phyloP scores from a whole-genome alignment of 2,797 vertebrate species.

The Cryptoblepharus egeriae region DNA sequence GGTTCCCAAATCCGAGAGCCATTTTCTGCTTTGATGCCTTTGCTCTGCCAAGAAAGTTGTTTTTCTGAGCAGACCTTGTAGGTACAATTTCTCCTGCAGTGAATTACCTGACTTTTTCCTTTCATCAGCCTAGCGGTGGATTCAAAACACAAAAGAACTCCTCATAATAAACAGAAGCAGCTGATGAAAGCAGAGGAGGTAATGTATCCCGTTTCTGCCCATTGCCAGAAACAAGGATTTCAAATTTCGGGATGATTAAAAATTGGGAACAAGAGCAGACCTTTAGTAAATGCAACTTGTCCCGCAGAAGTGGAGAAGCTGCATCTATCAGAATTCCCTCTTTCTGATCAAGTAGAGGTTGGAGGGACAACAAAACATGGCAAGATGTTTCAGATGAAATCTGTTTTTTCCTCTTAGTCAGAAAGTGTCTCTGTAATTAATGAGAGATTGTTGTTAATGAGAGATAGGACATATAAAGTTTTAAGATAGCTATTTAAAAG shows the following conservation, averaged over 20 bases:
- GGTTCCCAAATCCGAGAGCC: constrained; percentile 20
- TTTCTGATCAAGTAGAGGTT: neutral
- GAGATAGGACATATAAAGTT: too few species aligned
- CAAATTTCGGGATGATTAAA: neutral
- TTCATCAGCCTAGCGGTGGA: constrained; percentile 44
- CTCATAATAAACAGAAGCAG: constrained; percentile 38
- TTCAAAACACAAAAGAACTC: constrained; percentile 55
- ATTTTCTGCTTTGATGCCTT: too few species aligned
- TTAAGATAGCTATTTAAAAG: too few species aligned
- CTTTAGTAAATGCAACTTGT: neutral
- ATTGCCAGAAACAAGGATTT: neutral
- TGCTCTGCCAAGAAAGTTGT: neutral
- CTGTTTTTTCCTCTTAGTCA: neutral
- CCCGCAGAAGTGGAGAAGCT: neutral
- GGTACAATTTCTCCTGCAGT: constrained; percentile 8
- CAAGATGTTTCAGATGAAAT: too few species aligned
- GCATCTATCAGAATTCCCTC: neutral
- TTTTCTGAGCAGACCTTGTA: neutral
- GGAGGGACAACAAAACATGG: neutral
- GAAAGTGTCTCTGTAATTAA: too few species aligned
- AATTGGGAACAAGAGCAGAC: too few species aligned
- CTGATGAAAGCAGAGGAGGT: neutral
- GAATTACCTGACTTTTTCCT: constrained; percentile 26
- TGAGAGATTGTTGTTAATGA: too few species aligned
- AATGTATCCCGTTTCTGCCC: too few species aligned